These are phyloP conservation scores for Pyrrhia umbra DNA, from an alignment of 2,888 invertebrate genomes.

Conservation along the genomic window DNA sequence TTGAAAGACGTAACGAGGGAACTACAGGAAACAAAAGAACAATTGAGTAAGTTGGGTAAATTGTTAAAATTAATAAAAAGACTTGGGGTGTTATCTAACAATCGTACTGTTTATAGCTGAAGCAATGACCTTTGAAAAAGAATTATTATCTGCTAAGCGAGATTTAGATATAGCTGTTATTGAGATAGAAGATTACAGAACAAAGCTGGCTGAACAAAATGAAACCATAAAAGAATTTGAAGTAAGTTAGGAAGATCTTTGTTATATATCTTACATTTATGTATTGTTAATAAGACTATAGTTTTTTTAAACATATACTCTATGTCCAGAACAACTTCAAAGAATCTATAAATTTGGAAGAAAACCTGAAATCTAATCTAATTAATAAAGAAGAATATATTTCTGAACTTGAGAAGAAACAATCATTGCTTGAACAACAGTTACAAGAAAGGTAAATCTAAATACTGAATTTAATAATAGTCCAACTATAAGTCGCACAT, in stretches of 20 bases:
- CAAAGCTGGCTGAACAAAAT: conserved; percentile 66
- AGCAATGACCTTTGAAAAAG: conserved; percentile 53
- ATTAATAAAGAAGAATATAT: conserved; percentile 75
- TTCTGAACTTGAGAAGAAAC: conserved; percentile 74
- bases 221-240: conserved; percentile 73
- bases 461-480: not conserved
- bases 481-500: no score
- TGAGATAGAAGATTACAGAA: conserved; percentile 73
- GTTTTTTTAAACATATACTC: not conserved
- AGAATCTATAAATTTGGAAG: conserved; percentile 66
- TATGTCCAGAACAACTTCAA: conserved; percentile 71
- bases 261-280: not conserved
- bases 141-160: conserved; percentile 64
- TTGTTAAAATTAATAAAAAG: not conserved
- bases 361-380: conserved; percentile 69
- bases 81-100: not conserved
- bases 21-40: conserved; percentile 65
- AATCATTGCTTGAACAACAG: conserved; percentile 70
- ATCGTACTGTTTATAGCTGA: conserved; percentile 57
- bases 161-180: conserved; percentile 68
- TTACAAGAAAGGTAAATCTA: conserved; percentile 73
- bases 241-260: conserved; percentile 61
- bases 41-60: conserved; percentile 42
- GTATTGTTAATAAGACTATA: not conserved
- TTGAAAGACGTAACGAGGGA: conserved; percentile 66